Percentiles rank a stretch among this genome's conserved stretches.
Evolutionary conservation across 2,113 vertebrate genomes (phyloP).

Genomic region (Phyllopteryx taeniolatus): DNA sequence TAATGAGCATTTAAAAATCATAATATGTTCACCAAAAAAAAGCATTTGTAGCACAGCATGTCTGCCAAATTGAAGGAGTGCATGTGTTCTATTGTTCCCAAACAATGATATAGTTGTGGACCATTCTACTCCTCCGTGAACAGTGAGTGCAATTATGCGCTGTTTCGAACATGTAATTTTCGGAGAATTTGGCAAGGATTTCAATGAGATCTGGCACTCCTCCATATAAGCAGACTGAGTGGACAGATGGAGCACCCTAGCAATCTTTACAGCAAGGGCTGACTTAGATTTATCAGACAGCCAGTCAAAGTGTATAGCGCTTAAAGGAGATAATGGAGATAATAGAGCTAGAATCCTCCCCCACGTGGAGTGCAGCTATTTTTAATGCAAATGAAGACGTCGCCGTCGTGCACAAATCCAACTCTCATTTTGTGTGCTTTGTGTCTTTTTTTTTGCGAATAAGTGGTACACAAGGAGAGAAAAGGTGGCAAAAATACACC

Average conservation of each 20-base stretch:
- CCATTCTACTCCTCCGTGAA: constrained; percentile 10
- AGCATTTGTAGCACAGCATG: background rate
- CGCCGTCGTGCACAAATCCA: constrained; percentile 12
- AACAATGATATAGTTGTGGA: constrained; percentile 4
- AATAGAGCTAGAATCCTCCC: constrained; percentile 36
- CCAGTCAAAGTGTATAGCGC: constrained; percentile 36
- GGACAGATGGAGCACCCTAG: constrained; percentile 58
- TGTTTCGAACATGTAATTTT: constrained; percentile 22
- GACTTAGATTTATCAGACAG: constrained; percentile 46
- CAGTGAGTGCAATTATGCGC: constrained; percentile 9
- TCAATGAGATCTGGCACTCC: constrained; percentile 41
- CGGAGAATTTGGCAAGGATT: constrained; percentile 49
- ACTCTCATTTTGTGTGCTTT: constrained; percentile 20
- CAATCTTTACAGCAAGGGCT: constrained; percentile 45
- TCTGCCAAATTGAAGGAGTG: background rate
- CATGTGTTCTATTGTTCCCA: background rate
- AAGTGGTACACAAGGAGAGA: constrained; percentile 11
- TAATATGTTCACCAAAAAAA: background rate
- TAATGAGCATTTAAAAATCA: no score
- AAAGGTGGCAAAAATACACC: constrained; percentile 13
- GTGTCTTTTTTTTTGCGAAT: constrained; percentile 13
- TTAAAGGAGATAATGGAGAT: constrained; percentile 49
- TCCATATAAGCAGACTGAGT: constrained; percentile 27
- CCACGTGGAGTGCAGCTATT: constrained; percentile 49
- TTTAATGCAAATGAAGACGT: constrained; percentile 58